Percentiles rank a stretch among this genome's conserved stretches.
Conservation (phyloP, 2,797 vertebrate genomes). For the Aotus griseimembra region DNA sequence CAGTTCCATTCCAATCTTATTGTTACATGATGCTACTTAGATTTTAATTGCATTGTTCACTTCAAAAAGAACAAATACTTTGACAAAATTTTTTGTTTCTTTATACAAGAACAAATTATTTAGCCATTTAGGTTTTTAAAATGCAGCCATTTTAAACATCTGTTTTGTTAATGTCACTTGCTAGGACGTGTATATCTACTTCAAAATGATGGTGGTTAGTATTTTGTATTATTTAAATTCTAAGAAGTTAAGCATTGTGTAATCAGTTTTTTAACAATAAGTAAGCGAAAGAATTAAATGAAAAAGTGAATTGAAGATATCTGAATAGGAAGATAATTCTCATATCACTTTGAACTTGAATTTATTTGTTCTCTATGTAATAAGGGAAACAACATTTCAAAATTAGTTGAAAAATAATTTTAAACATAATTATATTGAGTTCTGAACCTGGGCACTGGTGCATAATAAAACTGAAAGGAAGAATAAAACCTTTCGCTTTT, state of each 20-base stretch:
- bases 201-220: background rate
- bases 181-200: background rate
- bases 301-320: background rate
- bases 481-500: background rate
- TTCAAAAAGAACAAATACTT: background rate
- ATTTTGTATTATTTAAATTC: background rate
- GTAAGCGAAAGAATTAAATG: slow-evolving; percentile 9
- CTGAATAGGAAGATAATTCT: slow-evolving; percentile 19
- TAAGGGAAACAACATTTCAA: background rate
- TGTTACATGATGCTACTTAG: background rate
- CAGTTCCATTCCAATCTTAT: background rate
- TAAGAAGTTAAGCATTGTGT: background rate
- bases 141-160: background rate
- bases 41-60: background rate
- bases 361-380: background rate
- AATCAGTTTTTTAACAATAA: background rate
- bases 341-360: background rate
- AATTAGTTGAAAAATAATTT: background rate
- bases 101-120: background rate
- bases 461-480: background rate
- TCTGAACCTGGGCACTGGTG: background rate
- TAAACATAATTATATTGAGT: background rate
- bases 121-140: background rate
- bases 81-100: background rate
- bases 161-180: background rate